Base-by-base conservation (phyloP, 2,113 vertebrate species). In the Struthio camelus region DNA sequence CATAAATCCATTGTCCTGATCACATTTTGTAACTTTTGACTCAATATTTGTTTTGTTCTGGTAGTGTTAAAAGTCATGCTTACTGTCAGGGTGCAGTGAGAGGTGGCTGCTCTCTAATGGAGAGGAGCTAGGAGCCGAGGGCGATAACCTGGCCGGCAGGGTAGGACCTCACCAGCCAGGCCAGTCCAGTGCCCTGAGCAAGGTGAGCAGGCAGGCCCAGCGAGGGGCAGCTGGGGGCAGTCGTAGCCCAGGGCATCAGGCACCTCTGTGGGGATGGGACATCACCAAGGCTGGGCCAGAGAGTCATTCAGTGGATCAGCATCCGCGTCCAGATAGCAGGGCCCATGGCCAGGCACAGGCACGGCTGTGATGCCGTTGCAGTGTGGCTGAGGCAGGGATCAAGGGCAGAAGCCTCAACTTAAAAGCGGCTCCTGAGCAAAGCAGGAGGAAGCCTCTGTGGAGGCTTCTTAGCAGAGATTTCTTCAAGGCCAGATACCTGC, bases 151-250 rank as follows among this genome's bases (percentile, higher is more conserved):
- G 24, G 38, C 53, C 40, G 23, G 6, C 50, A 59, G 23, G 18
- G 13, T 19, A 46, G 23, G 32, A 15, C 8, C 4, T 38, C 71
- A 40, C 48, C 48, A 42, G 40, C 5, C 17, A 19, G 11, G 30
- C 56, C 56, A 56, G 54, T 15, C 54, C 54, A 30, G 54, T 24
- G 23, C 7, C 36, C 1, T 1, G 4, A 54, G 32, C 6, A 27
- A 34, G 17, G n/a, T 2, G 2, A 50, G 36, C 23, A 17, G 42
- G 14, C 11, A 46, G 65, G 19, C 12, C 18, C 1, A 3, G 11
- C 10, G 23, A 5, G 5, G 78, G 18, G 25, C 56, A 78, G 50
- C 27, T 36, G 18, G 11, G 27, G 17, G 19, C 65, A 51, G 23
- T 44, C 44, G 34, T 12, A 65, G 58, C 6, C 44, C 40, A 28